A percentile compares a stretch with the other conserved stretches of the same genome.
These are phyloP conservation scores for Chromobotia macracanthus DNA, from an alignment of 2,797 vertebrate genomes.

Conservation along the genomic window DNA sequence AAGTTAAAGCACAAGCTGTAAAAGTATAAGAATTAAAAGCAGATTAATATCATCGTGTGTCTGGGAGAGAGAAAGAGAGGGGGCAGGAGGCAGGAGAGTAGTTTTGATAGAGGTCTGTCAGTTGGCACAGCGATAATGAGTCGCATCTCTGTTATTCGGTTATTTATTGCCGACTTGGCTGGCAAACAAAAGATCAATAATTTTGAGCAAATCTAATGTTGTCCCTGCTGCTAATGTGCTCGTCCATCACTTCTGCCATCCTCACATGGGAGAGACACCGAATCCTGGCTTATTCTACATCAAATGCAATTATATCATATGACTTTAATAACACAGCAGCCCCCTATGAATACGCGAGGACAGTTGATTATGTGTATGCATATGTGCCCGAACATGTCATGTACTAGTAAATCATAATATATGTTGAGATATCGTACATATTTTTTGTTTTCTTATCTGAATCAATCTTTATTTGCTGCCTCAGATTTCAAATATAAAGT, in stretches of 20 bases:
- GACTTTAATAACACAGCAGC: slow-evolving; percentile 77
- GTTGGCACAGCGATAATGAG: slow-evolving; percentile 83
- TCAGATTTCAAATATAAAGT: slow-evolving; percentile 79
- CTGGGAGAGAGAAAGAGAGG: slow-evolving; percentile 68
- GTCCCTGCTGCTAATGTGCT: slow-evolving; percentile 83
- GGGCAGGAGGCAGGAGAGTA: slow-evolving; percentile 62
- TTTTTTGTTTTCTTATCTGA: slow-evolving; percentile 59
- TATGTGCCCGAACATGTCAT: slow-evolving; percentile 70
- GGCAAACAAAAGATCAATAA: slow-evolving; percentile 88
- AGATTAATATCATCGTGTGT: slow-evolving; percentile 55
- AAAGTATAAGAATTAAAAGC: slow-evolving; percentile 64
- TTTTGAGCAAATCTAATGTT: slow-evolving; percentile 88
- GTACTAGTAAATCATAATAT: slow-evolving; percentile 78
- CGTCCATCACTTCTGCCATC: slow-evolving; percentile 84
- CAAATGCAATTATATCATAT: slow-evolving; percentile 83
- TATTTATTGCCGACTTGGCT: slow-evolving; percentile 86
- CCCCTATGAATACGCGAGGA: slow-evolving; percentile 62
- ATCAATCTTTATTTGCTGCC: slow-evolving; percentile 83
- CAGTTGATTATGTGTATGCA: slow-evolving; percentile 68
- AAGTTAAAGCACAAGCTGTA: slow-evolving; percentile 69
- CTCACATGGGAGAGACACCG: slow-evolving; percentile 80
- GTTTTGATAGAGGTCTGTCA: slow-evolving; percentile 83
- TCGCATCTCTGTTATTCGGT: slow-evolving; percentile 80
- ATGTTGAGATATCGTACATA: slow-evolving; percentile 65
- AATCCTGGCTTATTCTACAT: slow-evolving; percentile 83